Base-by-base conservation (phyloP, 1,140 invertebrate species). In the Brachionus rotundiformis region DNA sequence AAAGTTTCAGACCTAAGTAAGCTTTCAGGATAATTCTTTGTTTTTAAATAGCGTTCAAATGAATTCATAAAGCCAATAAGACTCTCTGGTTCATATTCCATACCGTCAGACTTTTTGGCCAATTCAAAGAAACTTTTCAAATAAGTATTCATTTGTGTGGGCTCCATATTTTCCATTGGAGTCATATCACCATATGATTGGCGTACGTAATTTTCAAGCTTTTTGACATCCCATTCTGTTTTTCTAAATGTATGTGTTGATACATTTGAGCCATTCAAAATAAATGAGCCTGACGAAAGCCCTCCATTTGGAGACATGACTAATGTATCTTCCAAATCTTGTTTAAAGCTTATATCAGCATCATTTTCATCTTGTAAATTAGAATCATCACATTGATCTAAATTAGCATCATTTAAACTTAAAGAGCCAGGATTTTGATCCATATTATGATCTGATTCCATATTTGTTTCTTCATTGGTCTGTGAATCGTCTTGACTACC, bases 41-140 rank as follows among this genome's bases (percentile, higher is more conserved):
- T 63, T n/a, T 81, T 81, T 8, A 81, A 11, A 36, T 81, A 81
- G n/a, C 79, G 33, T 29, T 81, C 79, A 31, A 81, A 63, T 11
- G 79, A 81, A 19, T 63, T 63, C 79, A 81, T 81, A 31, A 81
- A 81, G 25, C 79, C 54, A 11, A 63, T 63, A 11, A 81, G 16
- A n/a, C 44, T 44, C 19, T 81, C 79, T 4, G 79, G 79, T 19
- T 81, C 79, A 19, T 81, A 81, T 41, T 81, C 79, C 54, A 63
- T 81, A 10, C 54, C 54, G 19, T 81, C 79, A 4, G 36, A 31
- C 39, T 81, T 81, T 47, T 63, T 63, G 13, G 54, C 79, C 29
- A 63, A 23, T 16, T 63, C 79, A 19, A 81, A 81, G 49, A 63
- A 81, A 31, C 54, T 63, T 23, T 81, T 81, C 47, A 81, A 81